Conservation (phyloP, 2,888 invertebrate species). For the Conus canariensis region DNA sequence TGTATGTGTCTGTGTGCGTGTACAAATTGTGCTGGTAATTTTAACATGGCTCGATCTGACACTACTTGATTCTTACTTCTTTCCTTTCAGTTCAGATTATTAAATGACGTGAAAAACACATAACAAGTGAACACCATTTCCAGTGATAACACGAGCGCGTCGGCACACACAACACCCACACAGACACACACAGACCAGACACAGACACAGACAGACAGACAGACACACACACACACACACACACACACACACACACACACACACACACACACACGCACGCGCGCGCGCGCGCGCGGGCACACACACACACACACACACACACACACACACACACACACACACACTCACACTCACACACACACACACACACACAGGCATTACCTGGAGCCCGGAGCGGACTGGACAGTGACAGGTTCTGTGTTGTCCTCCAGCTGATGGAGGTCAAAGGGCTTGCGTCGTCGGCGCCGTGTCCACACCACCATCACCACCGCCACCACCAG, state of each 20-base stretch:
- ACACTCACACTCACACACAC: conserved; percentile 16
- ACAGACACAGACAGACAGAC: neutral
- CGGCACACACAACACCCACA: neutral
- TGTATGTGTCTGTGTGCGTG: no score
- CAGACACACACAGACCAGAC: conserved; percentile 9
- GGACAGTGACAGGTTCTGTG: conserved; percentile 31
- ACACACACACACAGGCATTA: conserved; percentile 18
- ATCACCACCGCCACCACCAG: conserved; percentile 44
- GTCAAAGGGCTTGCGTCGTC: conserved; percentile 42
- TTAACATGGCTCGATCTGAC: no score
- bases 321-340: conserved; percentile 12
- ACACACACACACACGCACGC: conserved; percentile 9
- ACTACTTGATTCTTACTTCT: no score
- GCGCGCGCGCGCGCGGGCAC: neutral
- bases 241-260: conserved; percentile 18
- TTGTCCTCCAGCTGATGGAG: conserved; percentile 20
- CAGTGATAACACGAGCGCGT: neutral
- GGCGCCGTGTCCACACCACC: conserved; percentile 44
- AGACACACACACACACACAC: conserved; percentile 9
- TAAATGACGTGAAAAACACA: no score
- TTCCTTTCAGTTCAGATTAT: no score
- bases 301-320: neutral
- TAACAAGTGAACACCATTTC: no score
- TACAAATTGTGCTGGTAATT: no score
- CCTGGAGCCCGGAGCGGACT: conserved; percentile 40